Base-by-base conservation (phyloP, 2,113 vertebrate genomes). In the Ammodytes dubius region DNA sequence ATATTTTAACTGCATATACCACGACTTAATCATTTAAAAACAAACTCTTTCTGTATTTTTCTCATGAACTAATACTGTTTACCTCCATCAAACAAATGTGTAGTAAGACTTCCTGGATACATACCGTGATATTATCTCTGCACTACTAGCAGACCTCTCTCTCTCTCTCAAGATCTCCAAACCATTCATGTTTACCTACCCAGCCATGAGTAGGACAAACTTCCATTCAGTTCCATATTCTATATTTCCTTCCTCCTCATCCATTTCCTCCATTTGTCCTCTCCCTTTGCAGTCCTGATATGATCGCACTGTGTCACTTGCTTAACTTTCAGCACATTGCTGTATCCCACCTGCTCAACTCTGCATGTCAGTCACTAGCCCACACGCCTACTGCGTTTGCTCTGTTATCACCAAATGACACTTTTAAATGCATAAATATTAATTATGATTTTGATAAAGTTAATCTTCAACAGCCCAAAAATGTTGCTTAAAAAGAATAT, bases 311-410 rank as follows among this genome's bases (percentile, higher is more conserved):
- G 60, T 79, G 37, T 83, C 69, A 88, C 75, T 84, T 75, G 83
- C 88, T 90, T 63, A 82, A 75, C 79, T 71, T 79, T 61, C 52
- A 87, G 79, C 83, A 69, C 83, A 89, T 71, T 74, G 77, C 86
- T 77, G 39, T 66, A 81, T 81, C 81, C 67, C 78, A 89, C 79
- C 72, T 67, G 81, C 86, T 77, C 73, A 69, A 50, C 67, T 79
- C 79, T 93, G 93, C 92, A 93, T 94, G 92, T 81, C 49, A 49
- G 80, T 74, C 70, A 88, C 74, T 56, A 47, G 78, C 83, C 84
- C 78, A 79, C 76, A 19, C 70, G 77, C 64, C 45, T 52, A 13
- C 65, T 52, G 17, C 46, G 43, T 77, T 88, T 66, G 56, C 78
- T 74, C 56, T 7, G 68, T 5, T 59, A 79, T 64, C 65, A 64